These are phyloP conservation scores for Paramormyrops kingsleyae DNA, from an alignment of 2,113 vertebrate genomes.

Conservation along the genomic window DNA sequence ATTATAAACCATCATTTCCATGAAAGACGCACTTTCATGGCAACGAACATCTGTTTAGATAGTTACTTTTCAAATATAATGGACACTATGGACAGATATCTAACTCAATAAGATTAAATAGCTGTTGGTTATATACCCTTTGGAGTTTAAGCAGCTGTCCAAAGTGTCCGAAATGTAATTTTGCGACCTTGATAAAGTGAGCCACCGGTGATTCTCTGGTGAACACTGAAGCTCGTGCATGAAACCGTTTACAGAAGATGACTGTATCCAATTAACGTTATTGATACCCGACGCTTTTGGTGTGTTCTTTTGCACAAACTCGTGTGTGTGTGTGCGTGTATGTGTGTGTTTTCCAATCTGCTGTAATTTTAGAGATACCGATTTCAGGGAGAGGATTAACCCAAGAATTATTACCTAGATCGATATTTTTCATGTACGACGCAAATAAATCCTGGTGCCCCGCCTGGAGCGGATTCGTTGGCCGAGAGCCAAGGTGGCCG, in stretches of 20 bases:
- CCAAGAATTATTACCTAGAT: slow-evolving; percentile 25
- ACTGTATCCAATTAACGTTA: neutral
- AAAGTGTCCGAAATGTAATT: neutral
- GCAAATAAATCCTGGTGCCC: slow-evolving; percentile 8
- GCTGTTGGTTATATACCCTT: neutral
- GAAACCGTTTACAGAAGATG: neutral
- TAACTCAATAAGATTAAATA: slow-evolving; percentile 9
- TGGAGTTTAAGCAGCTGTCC: neutral
- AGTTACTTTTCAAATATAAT: neutral
- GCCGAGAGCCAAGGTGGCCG: slow-evolving; percentile 19
- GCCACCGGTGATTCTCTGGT: neutral
- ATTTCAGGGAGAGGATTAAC: slow-evolving; percentile 18
- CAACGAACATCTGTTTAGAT: neutral
- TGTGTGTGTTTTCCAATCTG: neutral
- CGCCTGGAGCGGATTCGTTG: slow-evolving; percentile 17
- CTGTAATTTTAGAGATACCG: slow-evolving; percentile 7
- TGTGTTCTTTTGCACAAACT: slow-evolving; percentile 2
- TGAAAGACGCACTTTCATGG: neutral
- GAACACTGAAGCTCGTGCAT: neutral
- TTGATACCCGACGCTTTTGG: neutral
- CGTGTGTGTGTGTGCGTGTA: neutral
- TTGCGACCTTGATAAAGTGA: neutral
- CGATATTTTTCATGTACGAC: slow-evolving; percentile 28
- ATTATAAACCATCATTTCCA: neutral
- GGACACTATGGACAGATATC: neutral